phyloP scores from a whole-genome alignment of 2,113 vertebrate genomes.

The Thomomys bottae region DNA sequence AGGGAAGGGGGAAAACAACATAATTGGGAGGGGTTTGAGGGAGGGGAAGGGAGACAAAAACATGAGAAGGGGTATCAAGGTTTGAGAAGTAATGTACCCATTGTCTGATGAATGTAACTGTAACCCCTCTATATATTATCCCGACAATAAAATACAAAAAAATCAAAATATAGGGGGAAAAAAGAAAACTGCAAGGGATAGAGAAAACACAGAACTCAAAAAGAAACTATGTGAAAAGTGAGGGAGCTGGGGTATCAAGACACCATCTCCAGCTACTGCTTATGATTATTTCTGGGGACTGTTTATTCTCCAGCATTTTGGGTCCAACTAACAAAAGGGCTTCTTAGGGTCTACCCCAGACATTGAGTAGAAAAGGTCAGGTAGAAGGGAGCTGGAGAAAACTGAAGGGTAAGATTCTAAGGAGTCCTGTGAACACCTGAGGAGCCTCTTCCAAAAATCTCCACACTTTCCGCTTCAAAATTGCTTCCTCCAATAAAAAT shows the following conservation, averaged over 20 bases:
- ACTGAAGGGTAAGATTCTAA: background rate
- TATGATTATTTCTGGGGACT: background rate
- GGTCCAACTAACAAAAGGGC: background rate
- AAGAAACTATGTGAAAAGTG: fast-evolving
- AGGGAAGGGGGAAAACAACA: too few relatives aligned
- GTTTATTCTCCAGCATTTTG: background rate
- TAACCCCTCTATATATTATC: too few relatives aligned
- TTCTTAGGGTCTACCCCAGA: background rate
- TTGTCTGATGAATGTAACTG: too few relatives aligned
- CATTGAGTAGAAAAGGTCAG: background rate
- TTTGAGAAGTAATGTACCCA: too few relatives aligned
- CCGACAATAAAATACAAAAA: too few relatives aligned
- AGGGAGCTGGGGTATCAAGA: background rate
- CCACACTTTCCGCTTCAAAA: too few relatives aligned
- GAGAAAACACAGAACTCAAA: background rate
- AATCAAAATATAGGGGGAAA: too few relatives aligned
- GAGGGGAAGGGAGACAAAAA: too few relatives aligned
- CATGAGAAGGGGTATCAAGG: too few relatives aligned
- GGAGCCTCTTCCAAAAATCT: background rate
- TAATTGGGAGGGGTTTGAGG: too few relatives aligned
- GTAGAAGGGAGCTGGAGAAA: background rate
- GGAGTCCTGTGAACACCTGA: fast-evolving
- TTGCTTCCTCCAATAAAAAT: background rate
- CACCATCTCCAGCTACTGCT: too few relatives aligned
- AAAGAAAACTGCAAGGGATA: background rate